These are phyloP conservation scores for Micronisus gabar DNA, from an alignment of 2,113 vertebrate genomes.

Conservation along the genomic window DNA sequence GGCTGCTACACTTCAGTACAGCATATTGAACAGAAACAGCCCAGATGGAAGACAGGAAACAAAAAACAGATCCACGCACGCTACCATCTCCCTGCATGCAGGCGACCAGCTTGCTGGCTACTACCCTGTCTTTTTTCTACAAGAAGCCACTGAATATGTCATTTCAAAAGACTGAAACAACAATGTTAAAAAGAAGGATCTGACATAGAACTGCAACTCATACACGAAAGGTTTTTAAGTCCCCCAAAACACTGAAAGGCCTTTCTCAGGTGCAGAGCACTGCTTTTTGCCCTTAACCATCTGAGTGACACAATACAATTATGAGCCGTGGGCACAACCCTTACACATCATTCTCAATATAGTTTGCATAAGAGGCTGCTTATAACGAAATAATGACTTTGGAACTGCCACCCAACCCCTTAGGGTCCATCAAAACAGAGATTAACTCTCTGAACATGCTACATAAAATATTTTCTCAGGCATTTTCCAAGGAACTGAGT, in stretches of 20 bases:
- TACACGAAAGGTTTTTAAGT: not conserved
- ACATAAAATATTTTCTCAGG: not conserved
- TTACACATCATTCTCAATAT: not conserved
- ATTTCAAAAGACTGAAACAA: not conserved
- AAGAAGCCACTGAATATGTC: not conserved
- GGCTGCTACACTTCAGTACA: not conserved
- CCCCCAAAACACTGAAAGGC: not conserved
- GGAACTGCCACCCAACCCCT: slow-evolving; percentile 8
- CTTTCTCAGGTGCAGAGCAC: not conserved
- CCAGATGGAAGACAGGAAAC: slow-evolving; percentile 23
- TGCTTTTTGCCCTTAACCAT: not conserved
- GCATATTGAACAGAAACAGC: slow-evolving; percentile 9
- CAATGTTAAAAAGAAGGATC: not conserved
- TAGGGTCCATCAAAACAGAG: not conserved
- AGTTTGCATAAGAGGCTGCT: not conserved
- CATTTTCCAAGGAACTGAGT: not conserved
- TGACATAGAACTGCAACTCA: not conserved
- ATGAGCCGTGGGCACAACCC: not conserved
- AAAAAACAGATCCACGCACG: not conserved
- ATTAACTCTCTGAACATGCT: not conserved
- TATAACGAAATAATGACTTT: slow-evolving; percentile 16
- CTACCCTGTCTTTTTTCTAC: not conserved
- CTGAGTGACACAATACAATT: accelerated
- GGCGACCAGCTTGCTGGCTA: not conserved
- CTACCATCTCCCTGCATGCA: not conserved